Base-by-base conservation (phyloP, 1,140 invertebrate species). In the Pentalonia nigronervosa region DNA sequence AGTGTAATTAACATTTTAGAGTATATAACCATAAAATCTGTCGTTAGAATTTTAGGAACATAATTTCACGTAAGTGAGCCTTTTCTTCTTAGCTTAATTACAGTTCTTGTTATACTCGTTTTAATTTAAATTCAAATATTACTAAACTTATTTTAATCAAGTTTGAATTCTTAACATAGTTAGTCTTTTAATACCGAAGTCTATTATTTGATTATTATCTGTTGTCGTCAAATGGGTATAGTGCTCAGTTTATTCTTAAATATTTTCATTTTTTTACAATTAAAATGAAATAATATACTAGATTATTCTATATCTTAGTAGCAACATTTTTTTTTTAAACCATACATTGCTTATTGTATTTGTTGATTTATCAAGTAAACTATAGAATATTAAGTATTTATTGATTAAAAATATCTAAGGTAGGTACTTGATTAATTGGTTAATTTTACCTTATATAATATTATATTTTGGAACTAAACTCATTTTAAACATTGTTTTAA, bases 101-200 rank as follows among this genome's bases (percentile, higher is more conserved):
- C 25, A 7, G 30, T 47, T 76, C 60, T 76, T 76, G 60, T 76
- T 76, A 76, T 47, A 48, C 30, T 87, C 45, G 25, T 47, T 87
- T 45, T 87, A 30, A 48, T 87, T 87, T n/a, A 45, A 87, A 87
- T 87, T 48, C 6, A 36, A 87, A 87, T 87, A 30, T 30, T 87
- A 87, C 47, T 48, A 21, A 87, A 87, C 86, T 87, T n/a, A 6
- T n/a, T 87, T 87, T 34, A 87, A 41, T 86, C 76, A 23, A 83
- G 84, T 86, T 86, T 11, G 1, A 25, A 17, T 47, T 11, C 7
- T 86, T 30, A 47, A 45, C 41, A 47, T 86, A 47, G 30, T 86
- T 88, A 50, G n/a, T 48, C n/a, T 41, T 87, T 88, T 86, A 47
- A 87, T 21, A 48, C 7, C 1, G 17, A 30, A 48, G 20, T 84